Evolutionary conservation across 1,140 invertebrate species (phyloP).

Genomic region (Pissodes strobi): DNA sequence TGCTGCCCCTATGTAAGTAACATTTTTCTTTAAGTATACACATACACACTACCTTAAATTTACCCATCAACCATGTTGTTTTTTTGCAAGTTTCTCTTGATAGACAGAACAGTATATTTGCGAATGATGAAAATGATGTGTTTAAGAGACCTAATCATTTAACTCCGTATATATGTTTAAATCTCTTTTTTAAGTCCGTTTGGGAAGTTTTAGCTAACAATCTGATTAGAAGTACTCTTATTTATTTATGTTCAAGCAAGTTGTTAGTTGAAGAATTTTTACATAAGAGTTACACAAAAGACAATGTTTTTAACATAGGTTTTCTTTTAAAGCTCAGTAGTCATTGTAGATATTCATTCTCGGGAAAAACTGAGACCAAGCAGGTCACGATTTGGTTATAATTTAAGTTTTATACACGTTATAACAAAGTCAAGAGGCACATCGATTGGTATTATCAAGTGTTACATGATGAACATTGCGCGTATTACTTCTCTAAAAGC

Average conservation of each 20-base stretch:
- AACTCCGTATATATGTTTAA: no score
- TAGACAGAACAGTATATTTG: slow-evolving; percentile 24
- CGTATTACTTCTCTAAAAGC: slow-evolving; percentile 42
- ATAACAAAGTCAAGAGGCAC: slow-evolving; percentile 51
- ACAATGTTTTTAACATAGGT: slow-evolving; percentile 2
- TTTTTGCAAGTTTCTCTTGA: slow-evolving; percentile 33
- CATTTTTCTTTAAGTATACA: slow-evolving; percentile 41
- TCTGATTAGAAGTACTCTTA: no score
- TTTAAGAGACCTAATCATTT: no score
- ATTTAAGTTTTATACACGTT: slow-evolving; percentile 27
- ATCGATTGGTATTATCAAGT: slow-evolving; percentile 55
- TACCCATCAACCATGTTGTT: slow-evolving; percentile 48
- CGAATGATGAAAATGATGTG: no score
- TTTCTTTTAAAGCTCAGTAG: slow-evolving; percentile 42
- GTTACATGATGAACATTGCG: slow-evolving; percentile 45
- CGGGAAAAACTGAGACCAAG: slow-evolving; percentile 47
- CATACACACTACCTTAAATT: slow-evolving; percentile 31
- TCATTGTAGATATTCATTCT: slow-evolving; percentile 41
- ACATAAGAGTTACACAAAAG: slow-evolving; percentile 16
- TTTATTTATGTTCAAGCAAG: background rate
- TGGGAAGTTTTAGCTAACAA: no score
- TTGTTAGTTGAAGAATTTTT: background rate
- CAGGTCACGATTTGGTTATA: slow-evolving; percentile 45
- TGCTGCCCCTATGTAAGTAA: slow-evolving; percentile 48
- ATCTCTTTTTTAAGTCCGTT: no score